Evolutionary conservation across 2,888 invertebrate genomes (phyloP).

Genomic region (Phymatocera aterrima): DNA sequence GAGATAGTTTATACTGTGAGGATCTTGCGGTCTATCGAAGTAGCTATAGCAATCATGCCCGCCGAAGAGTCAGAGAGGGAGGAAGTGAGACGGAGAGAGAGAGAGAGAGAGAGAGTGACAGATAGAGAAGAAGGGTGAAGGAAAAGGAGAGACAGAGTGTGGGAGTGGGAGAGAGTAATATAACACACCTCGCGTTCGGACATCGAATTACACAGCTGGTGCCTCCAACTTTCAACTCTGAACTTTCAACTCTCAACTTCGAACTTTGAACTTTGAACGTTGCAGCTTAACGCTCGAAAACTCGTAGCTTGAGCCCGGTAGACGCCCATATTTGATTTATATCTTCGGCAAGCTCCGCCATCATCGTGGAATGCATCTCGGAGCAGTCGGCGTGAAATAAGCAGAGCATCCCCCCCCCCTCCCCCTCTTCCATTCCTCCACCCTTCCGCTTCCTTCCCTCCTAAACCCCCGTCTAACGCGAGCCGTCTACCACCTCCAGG

Average conservation of each 20-base stretch:
- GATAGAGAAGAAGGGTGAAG: constrained; percentile 59
- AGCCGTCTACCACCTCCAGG: constrained; percentile 19
- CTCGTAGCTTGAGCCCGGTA: constrained; percentile 40
- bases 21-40: constrained; percentile 25
- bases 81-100: constrained; percentile 54
- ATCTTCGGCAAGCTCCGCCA: constrained; percentile 26
- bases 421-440: background rate
- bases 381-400: constrained; percentile 66
- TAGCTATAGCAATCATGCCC: constrained; percentile 21
- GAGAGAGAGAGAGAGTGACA: constrained; percentile 47
- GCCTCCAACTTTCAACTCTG: constrained; percentile 45
- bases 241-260: constrained; percentile 39
- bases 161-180: constrained; percentile 60
- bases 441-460: background rate
- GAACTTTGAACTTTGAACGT: constrained; percentile 43
- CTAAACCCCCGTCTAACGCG: background rate
- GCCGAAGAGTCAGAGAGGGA: constrained; percentile 52
- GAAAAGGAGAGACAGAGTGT: constrained; percentile 28
- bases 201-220: constrained; percentile 41
- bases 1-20: constrained; percentile 15
- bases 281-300: constrained; percentile 42
- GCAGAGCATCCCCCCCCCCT: constrained; percentile 22
- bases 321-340: constrained; percentile 46
- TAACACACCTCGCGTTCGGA: constrained; percentile 47
- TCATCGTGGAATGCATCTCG: constrained; percentile 58